phyloP scores from a whole-genome alignment of 2,113 vertebrate species.

The Psittacula cyanocephala region DNA sequence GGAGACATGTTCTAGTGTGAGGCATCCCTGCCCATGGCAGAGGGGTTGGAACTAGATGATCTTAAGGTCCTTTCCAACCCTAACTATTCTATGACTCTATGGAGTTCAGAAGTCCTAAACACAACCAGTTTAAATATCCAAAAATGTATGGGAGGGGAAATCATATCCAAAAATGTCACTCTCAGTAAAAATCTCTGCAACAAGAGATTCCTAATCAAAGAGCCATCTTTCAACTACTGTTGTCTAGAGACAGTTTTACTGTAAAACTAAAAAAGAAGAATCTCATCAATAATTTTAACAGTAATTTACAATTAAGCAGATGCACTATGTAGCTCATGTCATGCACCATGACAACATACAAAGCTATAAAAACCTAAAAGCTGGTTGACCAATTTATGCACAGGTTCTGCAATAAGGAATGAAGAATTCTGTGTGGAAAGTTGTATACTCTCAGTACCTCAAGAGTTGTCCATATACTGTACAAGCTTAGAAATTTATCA shows the following conservation, averaged over 20 bases:
- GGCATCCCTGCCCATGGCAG: neutral
- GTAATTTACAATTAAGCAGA: neutral
- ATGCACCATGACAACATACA: neutral
- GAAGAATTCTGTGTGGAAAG: neutral
- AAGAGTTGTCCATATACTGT: neutral
- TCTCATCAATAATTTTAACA: neutral
- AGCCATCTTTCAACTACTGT: neutral
- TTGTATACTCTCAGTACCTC: neutral
- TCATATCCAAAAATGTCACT: neutral
- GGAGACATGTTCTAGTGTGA: neutral
- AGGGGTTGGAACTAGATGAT: neutral
- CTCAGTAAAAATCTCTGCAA: neutral
- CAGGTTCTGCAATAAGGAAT: neutral
- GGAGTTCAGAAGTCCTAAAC: neutral
- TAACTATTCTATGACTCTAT: neutral
- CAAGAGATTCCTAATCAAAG: neutral
- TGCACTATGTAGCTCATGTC: neutral
- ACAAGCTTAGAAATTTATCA: neutral
- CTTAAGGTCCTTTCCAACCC: neutral
- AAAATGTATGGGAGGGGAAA: fast-evolving
- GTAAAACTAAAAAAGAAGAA: neutral
- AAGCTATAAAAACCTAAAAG: neutral
- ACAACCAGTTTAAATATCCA: neutral
- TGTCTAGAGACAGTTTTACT: neutral
- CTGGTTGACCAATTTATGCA: neutral